phyloP scores from a whole-genome alignment of 2,888 invertebrate genomes.

The Mantis religiosa region DNA sequence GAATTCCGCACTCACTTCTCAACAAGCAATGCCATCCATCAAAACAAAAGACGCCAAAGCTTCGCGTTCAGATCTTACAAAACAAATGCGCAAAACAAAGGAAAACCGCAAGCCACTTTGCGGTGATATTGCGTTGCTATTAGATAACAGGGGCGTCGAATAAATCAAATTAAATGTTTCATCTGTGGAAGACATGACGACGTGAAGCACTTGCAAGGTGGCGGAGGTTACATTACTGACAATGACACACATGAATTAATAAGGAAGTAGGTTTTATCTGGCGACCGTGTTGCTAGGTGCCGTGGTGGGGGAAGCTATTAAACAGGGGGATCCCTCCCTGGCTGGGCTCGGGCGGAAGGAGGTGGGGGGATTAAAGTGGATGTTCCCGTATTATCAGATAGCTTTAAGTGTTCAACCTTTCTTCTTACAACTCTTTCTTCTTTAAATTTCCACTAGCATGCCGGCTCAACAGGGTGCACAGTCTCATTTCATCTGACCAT shows the following conservation, averaged over 20 bases:
- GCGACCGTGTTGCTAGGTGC: conserved; percentile 35
- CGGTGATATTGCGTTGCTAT: no score
- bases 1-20: no score
- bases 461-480: no score
- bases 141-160: no score
- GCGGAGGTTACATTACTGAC: neutral
- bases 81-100: no score
- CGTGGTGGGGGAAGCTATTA: neutral
- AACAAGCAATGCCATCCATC: no score
- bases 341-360: neutral
- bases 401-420: neutral
- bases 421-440: neutral
- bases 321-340: neutral
- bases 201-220: neutral
- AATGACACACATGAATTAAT: conserved; percentile 30
- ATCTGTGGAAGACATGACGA: neutral
- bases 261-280: conserved; percentile 35
- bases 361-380: conserved; percentile 3
- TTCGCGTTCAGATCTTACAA: no score
- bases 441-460: neutral
- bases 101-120: no score
- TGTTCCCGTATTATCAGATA: neutral
- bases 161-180: no score
- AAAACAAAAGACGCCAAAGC: no score
- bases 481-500: no score